These are phyloP conservation scores for Philereme vetulata DNA, from an alignment of 2,888 invertebrate species.

Conservation along the genomic window DNA sequence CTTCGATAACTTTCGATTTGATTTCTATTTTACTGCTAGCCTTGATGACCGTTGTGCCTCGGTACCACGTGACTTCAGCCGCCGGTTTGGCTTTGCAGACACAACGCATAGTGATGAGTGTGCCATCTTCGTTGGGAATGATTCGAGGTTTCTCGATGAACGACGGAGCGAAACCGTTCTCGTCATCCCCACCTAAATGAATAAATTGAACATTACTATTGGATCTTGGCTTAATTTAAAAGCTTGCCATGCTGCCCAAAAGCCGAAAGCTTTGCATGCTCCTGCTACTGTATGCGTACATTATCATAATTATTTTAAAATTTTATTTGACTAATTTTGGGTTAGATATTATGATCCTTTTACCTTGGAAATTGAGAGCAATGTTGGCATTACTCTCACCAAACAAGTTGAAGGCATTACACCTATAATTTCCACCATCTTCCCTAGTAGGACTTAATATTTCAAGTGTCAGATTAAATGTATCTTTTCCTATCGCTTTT, in stretches of 20 bases:
- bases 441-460: slow-evolving; percentile 97
- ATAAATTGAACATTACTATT: slow-evolving; percentile 35
- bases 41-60: slow-evolving; percentile 93
- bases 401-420: slow-evolving; percentile 98
- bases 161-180: slow-evolving; percentile 96
- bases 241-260: slow-evolving; percentile 67
- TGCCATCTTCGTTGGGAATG: slow-evolving; percentile 98
- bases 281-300: slow-evolving; percentile 82
- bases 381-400: slow-evolving; percentile 99
- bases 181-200: slow-evolving; percentile 93
- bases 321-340: slow-evolving; percentile 40
- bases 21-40: slow-evolving; percentile 94
- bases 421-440: slow-evolving; percentile 99
- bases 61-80: slow-evolving; percentile 97
- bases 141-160: slow-evolving; percentile 99
- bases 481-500: slow-evolving; percentile 94
- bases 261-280: slow-evolving; percentile 76
- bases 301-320: slow-evolving; percentile 42
- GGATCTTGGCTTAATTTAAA: slow-evolving; percentile 27
- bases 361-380: slow-evolving; percentile 99
- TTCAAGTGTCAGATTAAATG: slow-evolving; percentile 95
- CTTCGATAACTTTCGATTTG: slow-evolving; percentile 89
- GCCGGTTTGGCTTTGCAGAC: slow-evolving; percentile 97
- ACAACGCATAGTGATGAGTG: slow-evolving; percentile 98
- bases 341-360: slow-evolving; percentile 52